Base-by-base conservation (phyloP, 2,888 invertebrate genomes). In the Encarsia formosa region DNA sequence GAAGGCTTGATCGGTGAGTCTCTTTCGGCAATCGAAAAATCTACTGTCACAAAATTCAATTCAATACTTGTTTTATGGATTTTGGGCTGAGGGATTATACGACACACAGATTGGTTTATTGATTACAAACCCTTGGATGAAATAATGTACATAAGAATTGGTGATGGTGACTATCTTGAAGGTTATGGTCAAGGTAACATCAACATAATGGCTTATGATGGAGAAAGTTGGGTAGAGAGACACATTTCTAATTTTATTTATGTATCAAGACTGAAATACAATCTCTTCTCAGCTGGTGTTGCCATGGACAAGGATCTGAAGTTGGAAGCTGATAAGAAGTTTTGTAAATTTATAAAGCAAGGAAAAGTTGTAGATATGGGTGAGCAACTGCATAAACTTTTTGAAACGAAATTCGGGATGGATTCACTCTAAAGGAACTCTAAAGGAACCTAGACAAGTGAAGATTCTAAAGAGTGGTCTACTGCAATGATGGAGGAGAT, bases 31-130 rank as follows among this genome's bases (percentile, higher is more conserved):
- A 39, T 37, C 20, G 39, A 20, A 13, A 39, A 9, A 22, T 11
- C 6, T 5, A 4, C 4, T 18, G 16, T 3, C 31, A n/a, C n/a
- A n/a, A 34, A n/a, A n/a, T n/a, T n/a, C n/a, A 5, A n/a, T 9
- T n/a, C 5, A 15, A 34, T 34, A 15, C 34, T n/a, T 61, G 60
- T 59, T 24, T 61, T 19, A 51, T 52, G 38, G 59, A 61, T 41
- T 60, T 58, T 34, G 60, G 59, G 5, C 59, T 56, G 3, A 61
- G 58, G 1, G 34, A 34, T 11, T 61, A 63, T 15, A 57, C 61
- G 2, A 57, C 58, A 5, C 53, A 40, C 26, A 52, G 54, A 60
- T 2, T 60, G 47, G 39, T 47, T 32, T 20, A 5, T 16, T 4
- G 19, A 19, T n/a, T 47, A 35, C 29, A 37, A 45, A 24, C 9